Base-by-base conservation (phyloP, 2,113 vertebrate genomes). In the Oenanthe melanoleuca region DNA sequence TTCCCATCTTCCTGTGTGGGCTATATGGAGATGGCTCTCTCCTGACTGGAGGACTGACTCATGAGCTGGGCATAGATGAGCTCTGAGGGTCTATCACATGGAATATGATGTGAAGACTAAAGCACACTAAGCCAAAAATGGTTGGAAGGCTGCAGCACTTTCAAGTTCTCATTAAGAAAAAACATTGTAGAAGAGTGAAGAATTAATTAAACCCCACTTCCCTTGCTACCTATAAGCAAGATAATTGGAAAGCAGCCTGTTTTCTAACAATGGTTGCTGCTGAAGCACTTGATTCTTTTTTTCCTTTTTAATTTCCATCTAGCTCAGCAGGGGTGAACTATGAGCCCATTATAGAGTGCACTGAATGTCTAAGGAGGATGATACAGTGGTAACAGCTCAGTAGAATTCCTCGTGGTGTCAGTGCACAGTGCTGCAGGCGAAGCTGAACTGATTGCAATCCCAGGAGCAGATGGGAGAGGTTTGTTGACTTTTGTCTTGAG, bases 191-290 rank as follows among this genome's bases (percentile, higher is more conserved):
- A 82, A 80, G 34, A 82, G 22, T 7, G 5, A 33, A 79, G 28
- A 80, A 90, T 64, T 82, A 93, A 90, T 85, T 74, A 82, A 88
- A 47, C 24, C 4, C 61, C 4, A 4, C 14, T 93, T 89, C 49
- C 74, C 57, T 61, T 75, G 79, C 24, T 72, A 69, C 66, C 65
- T 69, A 75, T 57, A 56, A 69, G 55, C 44, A 86, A 88, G 69
- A 18, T 59, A 93, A 92, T 86, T 64, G n/a, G 40, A 93, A 89
- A 77, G 29, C 57, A 56, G 71, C 7, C n/a, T 69, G 56, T 63
- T 72, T 75, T 55, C 31, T 56, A 64, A 64, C 15, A 67, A 16
- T 10, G 60, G 29, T 5, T 86, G 34, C 49, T 92, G 52, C 71
- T 47, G 74, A 69, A 85, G 37, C 28, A 82, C 44, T 92, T 70